These are phyloP conservation scores for Cairina moschata DNA, from an alignment of 2,113 vertebrate species.

Conservation along the genomic window DNA sequence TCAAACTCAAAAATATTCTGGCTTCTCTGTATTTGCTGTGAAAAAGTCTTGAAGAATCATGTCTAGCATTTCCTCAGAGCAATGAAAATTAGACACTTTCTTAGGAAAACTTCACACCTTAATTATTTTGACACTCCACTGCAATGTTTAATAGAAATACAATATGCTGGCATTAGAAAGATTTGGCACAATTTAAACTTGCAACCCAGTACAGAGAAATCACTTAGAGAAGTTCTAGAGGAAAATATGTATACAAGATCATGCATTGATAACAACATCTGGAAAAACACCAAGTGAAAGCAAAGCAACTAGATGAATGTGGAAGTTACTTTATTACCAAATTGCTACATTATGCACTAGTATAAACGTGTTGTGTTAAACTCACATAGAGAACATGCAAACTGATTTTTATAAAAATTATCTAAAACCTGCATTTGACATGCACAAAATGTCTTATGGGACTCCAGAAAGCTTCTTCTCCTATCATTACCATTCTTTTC, in stretches of 20 bases:
- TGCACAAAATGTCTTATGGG: neutral
- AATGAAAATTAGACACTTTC: neutral
- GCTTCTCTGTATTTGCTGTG: neutral
- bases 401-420: neutral
- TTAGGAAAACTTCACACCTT: neutral
- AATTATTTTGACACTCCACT: neutral
- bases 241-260: neutral
- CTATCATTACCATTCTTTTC: fast-evolving
- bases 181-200: neutral
- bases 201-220: neutral
- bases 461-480: neutral
- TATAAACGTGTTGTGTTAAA: neutral
- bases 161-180: neutral
- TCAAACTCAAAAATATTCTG: neutral
- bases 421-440: neutral
- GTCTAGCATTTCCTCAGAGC: neutral
- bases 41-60: neutral
- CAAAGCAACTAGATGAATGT: neutral
- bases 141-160: neutral
- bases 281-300: neutral
- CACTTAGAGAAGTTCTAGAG: neutral
- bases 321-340: neutral
- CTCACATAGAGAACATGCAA: neutral
- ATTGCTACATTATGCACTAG: neutral
- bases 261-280: neutral